phyloP scores from a whole-genome alignment of 2,888 invertebrate genomes.

The Pyrochroa serraticornis region DNA sequence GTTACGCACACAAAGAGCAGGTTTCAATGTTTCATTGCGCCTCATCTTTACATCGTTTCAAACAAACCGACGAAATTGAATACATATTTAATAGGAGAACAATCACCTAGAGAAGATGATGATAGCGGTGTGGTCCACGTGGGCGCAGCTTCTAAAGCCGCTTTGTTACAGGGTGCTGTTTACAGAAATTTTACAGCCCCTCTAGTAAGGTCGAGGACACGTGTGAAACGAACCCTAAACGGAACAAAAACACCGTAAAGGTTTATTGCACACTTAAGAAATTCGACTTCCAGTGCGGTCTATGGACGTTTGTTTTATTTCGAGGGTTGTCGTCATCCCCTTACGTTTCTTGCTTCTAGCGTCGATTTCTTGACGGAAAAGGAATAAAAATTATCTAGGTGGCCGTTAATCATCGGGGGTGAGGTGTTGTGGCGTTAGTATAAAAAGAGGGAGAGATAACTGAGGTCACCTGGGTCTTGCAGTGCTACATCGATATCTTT shows the following conservation, averaged over 20 bases:
- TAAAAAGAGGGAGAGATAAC: no score
- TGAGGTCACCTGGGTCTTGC: constrained; percentile 39
- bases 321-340: no score
- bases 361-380: no score
- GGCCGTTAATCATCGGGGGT: no score
- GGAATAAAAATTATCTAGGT: no score
- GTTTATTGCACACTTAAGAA: constrained; percentile 43
- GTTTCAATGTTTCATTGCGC: constrained; percentile 31
- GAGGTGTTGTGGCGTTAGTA: no score
- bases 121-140: constrained; percentile 45
- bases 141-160: constrained; percentile 39
- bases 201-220: constrained; percentile 36
- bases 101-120: neutral
- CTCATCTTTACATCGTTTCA: constrained; percentile 30
- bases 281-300: constrained; percentile 3
- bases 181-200: constrained; percentile 37
- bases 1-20: constrained; percentile 34
- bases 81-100: constrained; percentile 46
- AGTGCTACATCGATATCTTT: constrained; percentile 31
- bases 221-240: constrained; percentile 38
- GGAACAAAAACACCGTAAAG: constrained; percentile 45
- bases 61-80: constrained; percentile 47
- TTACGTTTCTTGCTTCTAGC: no score
- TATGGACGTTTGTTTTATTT: neutral
- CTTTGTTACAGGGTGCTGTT: constrained; percentile 37